Evolutionary conservation across 2,888 invertebrate species (phyloP).

Genomic region (Pterobdella sp.): DNA sequence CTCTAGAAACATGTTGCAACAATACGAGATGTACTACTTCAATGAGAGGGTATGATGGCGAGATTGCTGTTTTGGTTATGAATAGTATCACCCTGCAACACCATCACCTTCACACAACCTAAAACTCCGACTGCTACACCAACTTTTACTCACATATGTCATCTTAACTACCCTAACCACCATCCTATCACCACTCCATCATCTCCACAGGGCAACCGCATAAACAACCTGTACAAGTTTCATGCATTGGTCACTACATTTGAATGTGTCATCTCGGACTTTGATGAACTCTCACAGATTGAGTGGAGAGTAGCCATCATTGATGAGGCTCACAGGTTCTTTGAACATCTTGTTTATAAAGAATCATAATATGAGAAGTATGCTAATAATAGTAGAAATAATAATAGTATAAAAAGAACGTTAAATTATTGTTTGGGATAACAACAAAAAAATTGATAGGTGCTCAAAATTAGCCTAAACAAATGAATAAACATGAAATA

Average conservation of each 20-base stretch:
- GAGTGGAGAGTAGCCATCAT: conserved; percentile 94
- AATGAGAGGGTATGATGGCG: conserved; percentile 54
- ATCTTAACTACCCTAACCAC: not conserved
- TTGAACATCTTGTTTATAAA: no score
- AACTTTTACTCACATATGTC: not conserved
- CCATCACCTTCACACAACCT: not conserved
- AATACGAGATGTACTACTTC: conserved; percentile 92
- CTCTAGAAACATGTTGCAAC: conserved; percentile 91
- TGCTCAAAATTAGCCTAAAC: no score
- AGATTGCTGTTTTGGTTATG: not conserved
- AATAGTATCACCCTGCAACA: not conserved
- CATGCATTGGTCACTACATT: conserved; percentile 97
- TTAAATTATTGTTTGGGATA: no score
- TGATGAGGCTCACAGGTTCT: conserved; percentile 96
- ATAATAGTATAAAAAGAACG: no score
- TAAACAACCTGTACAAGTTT: conserved; percentile 63
- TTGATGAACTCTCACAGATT: conserved; percentile 82
- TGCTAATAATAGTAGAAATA: no score
- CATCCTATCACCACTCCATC: not conserved
- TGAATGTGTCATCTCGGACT: conserved; percentile 95
- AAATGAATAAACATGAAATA: no score
- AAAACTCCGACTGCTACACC: not conserved
- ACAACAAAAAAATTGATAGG: no score
- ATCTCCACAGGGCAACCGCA: conserved; percentile 42
- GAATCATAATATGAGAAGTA: no score